phyloP scores from a whole-genome alignment of 1,140 invertebrate species.

The Cherax destructor region DNA sequence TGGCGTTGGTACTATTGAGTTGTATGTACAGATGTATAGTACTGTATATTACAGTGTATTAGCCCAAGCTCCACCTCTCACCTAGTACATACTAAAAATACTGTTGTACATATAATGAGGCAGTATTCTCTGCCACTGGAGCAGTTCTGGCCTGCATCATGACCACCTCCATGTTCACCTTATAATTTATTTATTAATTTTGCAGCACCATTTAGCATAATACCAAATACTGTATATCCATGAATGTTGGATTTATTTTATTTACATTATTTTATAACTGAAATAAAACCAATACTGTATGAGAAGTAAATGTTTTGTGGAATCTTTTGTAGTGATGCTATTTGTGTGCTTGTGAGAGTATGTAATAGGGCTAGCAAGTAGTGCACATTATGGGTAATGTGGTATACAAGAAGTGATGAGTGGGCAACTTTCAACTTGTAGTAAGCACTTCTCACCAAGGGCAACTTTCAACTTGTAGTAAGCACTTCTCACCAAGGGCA shows the following conservation, averaged over 20 bases:
- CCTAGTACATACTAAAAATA: not conserved
- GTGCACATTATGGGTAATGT: not conserved
- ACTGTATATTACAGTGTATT: constrained; percentile 23
- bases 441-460: not conserved
- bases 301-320: not conserved
- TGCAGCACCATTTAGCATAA: not conserved
- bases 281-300: not conserved
- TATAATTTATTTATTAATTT: not conserved
- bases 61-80: constrained; percentile 25
- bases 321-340: not conserved
- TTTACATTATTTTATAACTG: not conserved
- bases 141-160: constrained; percentile 7
- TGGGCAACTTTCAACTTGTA: not conserved
- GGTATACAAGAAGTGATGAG: not conserved
- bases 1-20: constrained; percentile 6
- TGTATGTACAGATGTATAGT: constrained; percentile 26
- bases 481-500: not conserved
- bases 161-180: constrained; percentile 26
- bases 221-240: not conserved
- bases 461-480: not conserved
- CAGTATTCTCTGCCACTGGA: not conserved
- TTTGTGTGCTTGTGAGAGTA: not conserved
- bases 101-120: not conserved
- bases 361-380: not conserved
- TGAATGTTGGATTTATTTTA: not conserved